phyloP scores from a whole-genome alignment of 2,797 vertebrate species.

The Pseudochirops corinnae region DNA sequence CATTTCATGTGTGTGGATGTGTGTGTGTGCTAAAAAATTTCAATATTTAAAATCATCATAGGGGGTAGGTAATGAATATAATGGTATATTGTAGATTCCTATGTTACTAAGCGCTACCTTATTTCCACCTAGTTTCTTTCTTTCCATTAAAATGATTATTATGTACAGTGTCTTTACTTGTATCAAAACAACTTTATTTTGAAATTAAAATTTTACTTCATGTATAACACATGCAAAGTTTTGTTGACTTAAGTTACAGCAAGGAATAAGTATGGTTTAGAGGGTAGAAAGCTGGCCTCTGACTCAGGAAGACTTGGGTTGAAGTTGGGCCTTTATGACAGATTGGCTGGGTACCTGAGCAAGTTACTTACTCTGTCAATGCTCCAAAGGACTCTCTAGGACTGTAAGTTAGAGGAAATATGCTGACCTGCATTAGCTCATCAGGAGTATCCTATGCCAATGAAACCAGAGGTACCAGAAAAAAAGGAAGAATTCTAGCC shows the following conservation, averaged over 20 bases:
- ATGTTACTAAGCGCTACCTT: conserved; percentile 50
- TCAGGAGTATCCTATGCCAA: neutral
- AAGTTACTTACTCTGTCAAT: neutral
- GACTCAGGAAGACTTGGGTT: neutral
- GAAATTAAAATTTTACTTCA: neutral
- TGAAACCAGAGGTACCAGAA: neutral
- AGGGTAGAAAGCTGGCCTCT: neutral
- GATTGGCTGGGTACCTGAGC: neutral
- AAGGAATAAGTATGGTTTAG: neutral
- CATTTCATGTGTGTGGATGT: neutral
- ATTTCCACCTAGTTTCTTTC: neutral
- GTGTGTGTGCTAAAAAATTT: conserved; percentile 6
- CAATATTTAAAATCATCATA: conserved; percentile 47
- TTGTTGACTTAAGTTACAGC: conserved; percentile 56
- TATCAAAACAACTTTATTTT: neutral
- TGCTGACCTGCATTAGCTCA: neutral
- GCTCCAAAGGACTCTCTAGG: neutral
- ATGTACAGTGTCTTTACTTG: neutral
- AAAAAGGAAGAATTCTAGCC: neutral
- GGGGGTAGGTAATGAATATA: conserved; percentile 46
- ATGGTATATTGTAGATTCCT: conserved; percentile 37
- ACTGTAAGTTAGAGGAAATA: neutral
- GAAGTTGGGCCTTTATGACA: neutral
- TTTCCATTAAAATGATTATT: neutral
- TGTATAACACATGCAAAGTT: neutral